A percentile compares a stretch with the other conserved stretches of the same genome.
Conservation (phyloP, 1,140 invertebrate genomes). For the Bradysia coprophila region DNA sequence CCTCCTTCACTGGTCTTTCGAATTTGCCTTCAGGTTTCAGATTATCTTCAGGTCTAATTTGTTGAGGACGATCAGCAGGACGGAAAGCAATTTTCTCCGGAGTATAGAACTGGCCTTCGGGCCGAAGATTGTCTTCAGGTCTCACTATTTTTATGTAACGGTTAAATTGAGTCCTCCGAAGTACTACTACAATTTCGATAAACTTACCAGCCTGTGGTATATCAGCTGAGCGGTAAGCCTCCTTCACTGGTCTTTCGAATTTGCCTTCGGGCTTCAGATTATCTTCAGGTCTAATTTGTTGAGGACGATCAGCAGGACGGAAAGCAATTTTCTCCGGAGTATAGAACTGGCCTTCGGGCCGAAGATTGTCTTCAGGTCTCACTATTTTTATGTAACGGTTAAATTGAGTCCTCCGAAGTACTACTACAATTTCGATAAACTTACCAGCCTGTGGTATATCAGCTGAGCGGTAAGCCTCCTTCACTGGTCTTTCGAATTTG, state of each 20-base stretch:
- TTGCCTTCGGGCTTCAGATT: constrained; percentile 39
- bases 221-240: constrained; percentile 32
- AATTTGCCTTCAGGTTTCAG: constrained; percentile 34
- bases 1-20: constrained; percentile 19
- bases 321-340: constrained; percentile 21
- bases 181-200: too few relatives aligned
- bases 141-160: too few relatives aligned
- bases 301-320: constrained; percentile 18
- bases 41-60: constrained; percentile 37
- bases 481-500: constrained; percentile 32
- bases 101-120: constrained; percentile 35
- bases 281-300: constrained; percentile 17
- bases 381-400: too few relatives aligned
- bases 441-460: constrained; percentile 3
- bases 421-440: too few relatives aligned
- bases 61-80: constrained; percentile 24
- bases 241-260: constrained; percentile 30
- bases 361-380: constrained; percentile 42
- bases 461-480: constrained; percentile 30
- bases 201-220: constrained; percentile 29
- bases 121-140: constrained; percentile 35
- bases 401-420: too few relatives aligned
- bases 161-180: too few relatives aligned
- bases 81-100: constrained; percentile 17
- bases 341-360: constrained; percentile 43